phyloP scores from a whole-genome alignment of 2,113 vertebrate species.

The Odocoileus virginianus region DNA sequence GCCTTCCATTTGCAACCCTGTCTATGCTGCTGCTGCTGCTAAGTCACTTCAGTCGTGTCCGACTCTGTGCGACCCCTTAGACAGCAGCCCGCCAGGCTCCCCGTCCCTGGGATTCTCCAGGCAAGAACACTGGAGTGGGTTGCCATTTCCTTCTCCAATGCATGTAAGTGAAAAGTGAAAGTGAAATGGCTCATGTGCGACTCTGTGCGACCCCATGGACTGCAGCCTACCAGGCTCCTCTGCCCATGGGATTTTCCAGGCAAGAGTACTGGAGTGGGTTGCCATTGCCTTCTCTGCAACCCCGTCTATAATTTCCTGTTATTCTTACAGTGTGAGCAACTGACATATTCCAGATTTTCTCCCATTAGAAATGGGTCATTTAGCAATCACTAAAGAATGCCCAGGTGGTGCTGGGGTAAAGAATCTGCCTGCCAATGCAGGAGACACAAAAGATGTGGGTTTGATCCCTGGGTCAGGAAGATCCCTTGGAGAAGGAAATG shows the following conservation, averaged over 20 bases:
- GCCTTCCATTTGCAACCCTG: background rate
- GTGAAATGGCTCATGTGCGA: no score
- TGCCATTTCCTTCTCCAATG: no score
- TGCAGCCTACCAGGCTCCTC: no score
- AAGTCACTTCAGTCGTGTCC: no score
- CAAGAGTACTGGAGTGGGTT: no score
- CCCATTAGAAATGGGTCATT: constrained; percentile 20
- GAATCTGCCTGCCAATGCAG: background rate
- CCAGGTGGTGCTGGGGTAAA: background rate
- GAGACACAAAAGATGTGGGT: background rate
- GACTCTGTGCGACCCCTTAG: no score
- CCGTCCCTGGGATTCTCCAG: no score
- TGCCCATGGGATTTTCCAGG: no score
- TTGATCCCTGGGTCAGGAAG: background rate
- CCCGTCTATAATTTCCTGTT: background rate
- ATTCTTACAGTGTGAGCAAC: background rate
- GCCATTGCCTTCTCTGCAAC: background rate
- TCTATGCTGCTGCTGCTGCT: background rate
- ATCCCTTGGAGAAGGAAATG: background rate
- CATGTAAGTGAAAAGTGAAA: no score
- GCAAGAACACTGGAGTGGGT: no score
- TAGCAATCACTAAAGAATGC: constrained; percentile 36
- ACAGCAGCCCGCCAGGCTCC: no score
- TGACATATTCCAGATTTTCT: background rate
- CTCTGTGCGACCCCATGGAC: no score